These are phyloP conservation scores for Aspidapion aeneum DNA, from an alignment of 2,888 invertebrate genomes.

Conservation along the genomic window DNA sequence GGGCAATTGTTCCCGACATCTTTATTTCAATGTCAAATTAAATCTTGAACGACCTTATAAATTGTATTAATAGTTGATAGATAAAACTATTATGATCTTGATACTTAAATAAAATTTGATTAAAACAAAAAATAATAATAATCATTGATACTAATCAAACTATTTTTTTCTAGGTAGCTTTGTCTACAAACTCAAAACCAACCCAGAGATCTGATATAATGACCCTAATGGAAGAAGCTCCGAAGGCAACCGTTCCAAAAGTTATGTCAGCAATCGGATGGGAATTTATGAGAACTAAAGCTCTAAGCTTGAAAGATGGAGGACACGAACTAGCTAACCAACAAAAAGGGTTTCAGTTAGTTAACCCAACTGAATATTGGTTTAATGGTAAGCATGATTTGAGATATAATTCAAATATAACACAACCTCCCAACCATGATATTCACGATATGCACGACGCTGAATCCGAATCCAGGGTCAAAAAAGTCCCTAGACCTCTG, in stretches of 20 bases:
- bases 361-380: constrained; percentile 86
- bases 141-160: too few relatives aligned
- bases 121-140: too few relatives aligned
- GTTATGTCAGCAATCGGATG: constrained; percentile 78
- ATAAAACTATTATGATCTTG: too few relatives aligned
- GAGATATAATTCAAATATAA: not conserved
- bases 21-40: too few relatives aligned
- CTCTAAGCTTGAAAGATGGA: constrained; percentile 65
- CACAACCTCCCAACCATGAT: too few relatives aligned
- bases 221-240: constrained; percentile 76
- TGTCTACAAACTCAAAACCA: constrained; percentile 80
- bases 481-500: too few relatives aligned
- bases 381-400: constrained; percentile 68
- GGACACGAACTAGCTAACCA: constrained; percentile 66
- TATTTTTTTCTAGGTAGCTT: constrained; percentile 58
- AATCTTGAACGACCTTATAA: too few relatives aligned
- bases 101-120: too few relatives aligned
- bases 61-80: too few relatives aligned
- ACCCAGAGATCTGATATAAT: constrained; percentile 79
- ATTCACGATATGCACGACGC: too few relatives aligned
- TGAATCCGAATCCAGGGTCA: too few relatives aligned
- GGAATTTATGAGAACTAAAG: constrained; percentile 75
- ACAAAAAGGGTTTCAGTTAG: constrained; percentile 79
- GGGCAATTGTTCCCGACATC: too few relatives aligned
- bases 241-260: constrained; percentile 64